Conservation (phyloP, 2,797 vertebrate species). For the Paratrypauchen microcephalus region DNA sequence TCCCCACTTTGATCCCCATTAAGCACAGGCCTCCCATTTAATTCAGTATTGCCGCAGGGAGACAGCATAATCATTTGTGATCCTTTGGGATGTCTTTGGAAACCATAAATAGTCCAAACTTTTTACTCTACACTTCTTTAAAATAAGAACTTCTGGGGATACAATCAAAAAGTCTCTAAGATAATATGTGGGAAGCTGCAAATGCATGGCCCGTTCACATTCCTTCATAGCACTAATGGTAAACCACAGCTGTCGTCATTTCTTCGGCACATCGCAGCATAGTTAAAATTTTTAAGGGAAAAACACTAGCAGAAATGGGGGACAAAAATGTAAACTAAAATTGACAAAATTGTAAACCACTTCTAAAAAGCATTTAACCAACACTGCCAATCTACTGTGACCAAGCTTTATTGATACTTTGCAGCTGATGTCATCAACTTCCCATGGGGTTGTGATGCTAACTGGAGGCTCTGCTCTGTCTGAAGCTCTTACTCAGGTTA, state of each 20-base stretch:
- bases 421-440: no score
- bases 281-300: conserved; percentile 52
- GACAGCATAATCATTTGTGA: conserved; percentile 65
- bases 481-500: no score
- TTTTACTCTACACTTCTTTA: conserved; percentile 53
- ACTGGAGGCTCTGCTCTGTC: no score
- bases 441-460: no score
- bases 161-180: conserved; percentile 56
- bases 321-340: neutral
- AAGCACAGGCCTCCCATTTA: conserved; percentile 70
- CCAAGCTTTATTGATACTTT: neutral
- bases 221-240: conserved; percentile 15
- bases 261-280: conserved; percentile 44
- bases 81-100: conserved; percentile 70
- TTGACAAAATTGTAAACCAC: conserved; percentile 1
- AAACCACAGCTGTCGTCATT: conserved; percentile 32
- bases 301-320: neutral
- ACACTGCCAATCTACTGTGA: conserved; percentile 20
- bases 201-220: conserved; percentile 29
- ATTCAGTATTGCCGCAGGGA: conserved; percentile 73
- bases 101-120: conserved; percentile 64
- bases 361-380: conserved; percentile 17
- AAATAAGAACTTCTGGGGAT: conserved; percentile 44
- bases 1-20: conserved; percentile 67
- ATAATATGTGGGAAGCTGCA: conserved; percentile 39